phyloP scores from a whole-genome alignment of 2,797 vertebrate species.

The Cirrhinus mrigala region DNA sequence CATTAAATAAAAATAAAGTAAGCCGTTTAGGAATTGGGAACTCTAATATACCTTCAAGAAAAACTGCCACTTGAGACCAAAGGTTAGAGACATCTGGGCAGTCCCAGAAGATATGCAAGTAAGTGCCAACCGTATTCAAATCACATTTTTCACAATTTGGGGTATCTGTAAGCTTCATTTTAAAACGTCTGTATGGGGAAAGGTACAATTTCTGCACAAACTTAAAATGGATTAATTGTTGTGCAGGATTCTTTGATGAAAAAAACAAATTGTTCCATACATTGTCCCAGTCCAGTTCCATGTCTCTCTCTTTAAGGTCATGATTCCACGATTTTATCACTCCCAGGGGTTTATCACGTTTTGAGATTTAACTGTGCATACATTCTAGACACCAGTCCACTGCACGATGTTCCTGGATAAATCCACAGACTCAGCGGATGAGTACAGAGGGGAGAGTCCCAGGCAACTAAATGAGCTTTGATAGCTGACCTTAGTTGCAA shows the following conservation, averaged over 20 bases:
- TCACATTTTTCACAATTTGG: no score
- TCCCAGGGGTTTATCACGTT: neutral
- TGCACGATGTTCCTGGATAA: neutral
- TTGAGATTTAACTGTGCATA: neutral
- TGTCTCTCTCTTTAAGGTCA: neutral
- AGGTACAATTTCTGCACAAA: neutral
- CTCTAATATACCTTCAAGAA: no score
- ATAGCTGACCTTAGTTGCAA: neutral
- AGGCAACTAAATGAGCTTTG: neutral
- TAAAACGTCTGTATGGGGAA: neutral
- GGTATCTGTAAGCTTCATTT: no score
- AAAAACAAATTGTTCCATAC: neutral
- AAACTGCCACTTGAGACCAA: no score
- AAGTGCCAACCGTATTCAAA: no score
- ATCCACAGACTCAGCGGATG: neutral
- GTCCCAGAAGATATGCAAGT: no score
- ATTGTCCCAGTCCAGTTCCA: neutral
- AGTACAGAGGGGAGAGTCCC: neutral
- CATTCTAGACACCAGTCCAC: neutral
- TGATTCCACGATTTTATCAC: neutral
- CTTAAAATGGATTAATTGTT: neutral
- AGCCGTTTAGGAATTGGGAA: no score
- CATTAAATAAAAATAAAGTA: no score
- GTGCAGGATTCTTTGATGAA: neutral
- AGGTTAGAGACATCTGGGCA: no score